Conservation (phyloP, 2,888 invertebrate species). For the Spatulosminthurus flaviceps region DNA sequence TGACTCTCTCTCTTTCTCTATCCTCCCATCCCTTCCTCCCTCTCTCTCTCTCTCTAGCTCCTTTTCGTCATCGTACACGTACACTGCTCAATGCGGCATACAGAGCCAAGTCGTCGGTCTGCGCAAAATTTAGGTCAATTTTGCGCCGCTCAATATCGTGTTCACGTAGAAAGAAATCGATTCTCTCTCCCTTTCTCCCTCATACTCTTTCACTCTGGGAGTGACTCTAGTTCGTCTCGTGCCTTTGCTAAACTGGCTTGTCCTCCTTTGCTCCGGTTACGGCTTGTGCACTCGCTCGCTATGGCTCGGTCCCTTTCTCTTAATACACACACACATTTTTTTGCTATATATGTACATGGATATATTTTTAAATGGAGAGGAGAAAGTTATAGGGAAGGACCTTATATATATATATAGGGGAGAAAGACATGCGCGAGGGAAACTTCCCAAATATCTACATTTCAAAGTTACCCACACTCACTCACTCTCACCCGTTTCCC, state of each 20-base stretch:
- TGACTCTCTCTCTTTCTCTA: slow-evolving; percentile 44
- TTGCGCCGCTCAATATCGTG: slow-evolving; percentile 64
- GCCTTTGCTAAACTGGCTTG: slow-evolving; percentile 33
- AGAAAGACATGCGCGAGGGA: too few relatives aligned
- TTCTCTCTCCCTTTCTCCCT: slow-evolving; percentile 57
- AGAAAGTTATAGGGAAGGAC: too few relatives aligned
- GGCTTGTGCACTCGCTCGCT: slow-evolving; percentile 38
- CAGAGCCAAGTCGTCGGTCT: slow-evolving; percentile 56
- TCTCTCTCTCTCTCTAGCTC: slow-evolving; percentile 43
- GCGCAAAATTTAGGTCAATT: slow-evolving; percentile 64
- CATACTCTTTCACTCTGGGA: slow-evolving; percentile 25
- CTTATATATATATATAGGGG: too few relatives aligned
- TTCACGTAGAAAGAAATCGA: slow-evolving; percentile 64
- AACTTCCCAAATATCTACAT: too few relatives aligned
- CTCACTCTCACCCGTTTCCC: too few relatives aligned
- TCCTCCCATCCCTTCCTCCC: slow-evolving; percentile 37
- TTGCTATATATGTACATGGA: background rate
- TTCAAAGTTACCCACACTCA: background rate
- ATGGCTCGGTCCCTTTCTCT: background rate
- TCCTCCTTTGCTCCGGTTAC: slow-evolving; percentile 29
- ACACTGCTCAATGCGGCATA: slow-evolving; percentile 47
- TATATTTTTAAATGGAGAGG: too few relatives aligned
- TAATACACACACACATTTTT: background rate
- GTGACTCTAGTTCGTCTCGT: slow-evolving; percentile 21
- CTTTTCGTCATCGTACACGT: slow-evolving; percentile 47